phyloP scores from a whole-genome alignment of 2,797 vertebrate genomes.

The Spea hammondii region DNA sequence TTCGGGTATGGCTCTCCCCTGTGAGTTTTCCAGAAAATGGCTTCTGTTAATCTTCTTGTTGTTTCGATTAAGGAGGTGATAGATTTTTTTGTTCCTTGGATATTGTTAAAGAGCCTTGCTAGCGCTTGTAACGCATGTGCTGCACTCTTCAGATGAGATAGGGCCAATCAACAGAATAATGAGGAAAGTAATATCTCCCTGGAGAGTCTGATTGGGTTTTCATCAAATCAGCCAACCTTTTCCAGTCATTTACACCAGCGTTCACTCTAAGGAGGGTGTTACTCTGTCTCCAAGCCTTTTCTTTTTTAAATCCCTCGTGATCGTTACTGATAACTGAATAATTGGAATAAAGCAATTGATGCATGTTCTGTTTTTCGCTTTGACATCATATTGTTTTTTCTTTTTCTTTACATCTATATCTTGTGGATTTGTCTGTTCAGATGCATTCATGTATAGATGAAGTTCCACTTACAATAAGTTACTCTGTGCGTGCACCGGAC shows the following conservation, averaged over 20 bases:
- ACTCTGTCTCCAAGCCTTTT: conserved; percentile 62
- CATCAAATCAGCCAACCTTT: conserved; percentile 83
- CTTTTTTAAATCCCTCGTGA: conserved; percentile 62
- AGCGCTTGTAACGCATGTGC: conserved; percentile 70
- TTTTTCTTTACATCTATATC: conserved; percentile 16
- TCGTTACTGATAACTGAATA: conserved; percentile 70
- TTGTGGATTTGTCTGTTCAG: neutral
- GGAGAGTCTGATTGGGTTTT: conserved; percentile 82
- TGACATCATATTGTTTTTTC: conserved; percentile 25
- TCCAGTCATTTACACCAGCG: conserved; percentile 73
- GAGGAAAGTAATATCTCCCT: conserved; percentile 88
- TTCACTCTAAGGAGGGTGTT: conserved; percentile 63
- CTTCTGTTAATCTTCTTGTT: conserved; percentile 68
- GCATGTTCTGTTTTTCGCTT: conserved; percentile 35
- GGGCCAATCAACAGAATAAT: conserved; percentile 89
- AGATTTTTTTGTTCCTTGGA: conserved; percentile 65
- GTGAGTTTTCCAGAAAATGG: conserved; percentile 58
- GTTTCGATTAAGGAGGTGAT: conserved; percentile 72
- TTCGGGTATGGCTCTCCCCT: conserved; percentile 51
- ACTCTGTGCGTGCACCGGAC: neutral
- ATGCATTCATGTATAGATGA: conserved; percentile 15
- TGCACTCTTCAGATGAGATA: conserved; percentile 82
- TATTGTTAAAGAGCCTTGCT: conserved; percentile 74
- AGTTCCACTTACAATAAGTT: conserved; percentile 8
- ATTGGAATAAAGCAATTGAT: conserved; percentile 60